phyloP scores from a whole-genome alignment of 2,797 vertebrate genomes.

The Chaunax sp. region DNA sequence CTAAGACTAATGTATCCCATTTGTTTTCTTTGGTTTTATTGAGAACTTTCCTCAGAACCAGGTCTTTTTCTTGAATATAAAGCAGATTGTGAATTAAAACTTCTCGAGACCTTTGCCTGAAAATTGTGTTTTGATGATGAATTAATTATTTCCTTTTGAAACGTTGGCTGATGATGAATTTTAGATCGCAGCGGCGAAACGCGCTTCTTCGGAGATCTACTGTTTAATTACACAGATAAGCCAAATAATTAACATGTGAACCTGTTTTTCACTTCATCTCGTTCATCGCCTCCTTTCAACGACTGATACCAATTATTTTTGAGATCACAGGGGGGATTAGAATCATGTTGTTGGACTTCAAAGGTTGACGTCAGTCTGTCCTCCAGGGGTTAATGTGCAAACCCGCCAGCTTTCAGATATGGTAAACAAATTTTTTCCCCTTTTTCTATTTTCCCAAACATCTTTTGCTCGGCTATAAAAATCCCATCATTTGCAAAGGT shows the following conservation, averaged over 20 bases:
- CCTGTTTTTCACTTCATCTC: not conserved
- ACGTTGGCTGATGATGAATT: slow-evolving; percentile 41
- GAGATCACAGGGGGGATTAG: slow-evolving; percentile 62
- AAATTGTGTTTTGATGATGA: slow-evolving; percentile 42
- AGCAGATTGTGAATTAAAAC: slow-evolving; percentile 5
- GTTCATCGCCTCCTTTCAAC: slow-evolving; percentile 41
- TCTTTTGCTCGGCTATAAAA: slow-evolving; percentile 28
- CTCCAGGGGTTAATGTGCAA: slow-evolving; percentile 43
- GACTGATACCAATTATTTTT: slow-evolving; percentile 59
- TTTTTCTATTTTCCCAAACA: slow-evolving; percentile 40
- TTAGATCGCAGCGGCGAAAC: slow-evolving; percentile 28
- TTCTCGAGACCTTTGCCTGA: slow-evolving; percentile 29
- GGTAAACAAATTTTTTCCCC: slow-evolving; percentile 60
- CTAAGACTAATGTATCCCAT: slow-evolving; percentile 24
- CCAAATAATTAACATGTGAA: slow-evolving; percentile 51
- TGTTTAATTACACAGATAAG: slow-evolving; percentile 47
- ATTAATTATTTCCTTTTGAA: slow-evolving; percentile 51
- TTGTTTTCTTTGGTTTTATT: not conserved
- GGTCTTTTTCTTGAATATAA: not conserved
- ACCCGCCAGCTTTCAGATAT: slow-evolving; percentile 34
- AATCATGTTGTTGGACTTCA: slow-evolving; percentile 62
- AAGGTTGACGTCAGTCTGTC: slow-evolving; percentile 57
- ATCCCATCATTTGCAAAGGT: slow-evolving; percentile 39
- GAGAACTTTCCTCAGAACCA: slow-evolving; percentile 35
- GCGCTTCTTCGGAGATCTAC: slow-evolving; percentile 3